phyloP scores from a whole-genome alignment of 1,140 invertebrate genomes.

The Aporrectodea caliginosa region DNA sequence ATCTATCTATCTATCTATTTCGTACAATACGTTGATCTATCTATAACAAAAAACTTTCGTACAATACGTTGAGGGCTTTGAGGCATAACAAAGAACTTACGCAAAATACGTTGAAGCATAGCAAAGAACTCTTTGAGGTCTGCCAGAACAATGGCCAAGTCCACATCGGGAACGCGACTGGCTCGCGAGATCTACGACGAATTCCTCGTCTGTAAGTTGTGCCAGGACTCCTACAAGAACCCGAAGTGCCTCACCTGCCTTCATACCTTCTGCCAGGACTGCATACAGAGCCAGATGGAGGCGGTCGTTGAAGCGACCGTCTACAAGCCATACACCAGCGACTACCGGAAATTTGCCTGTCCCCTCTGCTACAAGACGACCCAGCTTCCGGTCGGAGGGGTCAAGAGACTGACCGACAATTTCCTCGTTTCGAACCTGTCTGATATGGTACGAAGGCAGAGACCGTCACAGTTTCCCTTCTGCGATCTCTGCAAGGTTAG shows the following conservation, averaged over 20 bases:
- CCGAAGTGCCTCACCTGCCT: conserved; percentile 84
- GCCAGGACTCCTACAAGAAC: conserved; percentile 52
- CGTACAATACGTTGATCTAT: too few relatives aligned
- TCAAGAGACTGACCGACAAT: conserved; percentile 53
- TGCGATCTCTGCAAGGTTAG: conserved; percentile 55
- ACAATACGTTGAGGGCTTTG: too few relatives aligned
- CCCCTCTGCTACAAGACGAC: conserved; percentile 54
- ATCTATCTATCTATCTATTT: too few relatives aligned
- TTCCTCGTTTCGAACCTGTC: conserved; percentile 53
- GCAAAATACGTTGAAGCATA: too few relatives aligned
- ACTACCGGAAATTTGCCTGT: conserved; percentile 54
- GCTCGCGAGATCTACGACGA: conserved; percentile 56
- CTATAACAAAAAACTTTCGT: too few relatives aligned
- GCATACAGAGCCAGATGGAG: conserved; percentile 57
- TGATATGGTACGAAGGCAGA: conserved; percentile 50
- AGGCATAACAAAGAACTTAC: too few relatives aligned
- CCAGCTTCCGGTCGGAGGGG: conserved; percentile 51
- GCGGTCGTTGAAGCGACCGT: conserved; percentile 51
- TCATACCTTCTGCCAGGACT: conserved; percentile 86
- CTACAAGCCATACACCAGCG: conserved; percentile 56
- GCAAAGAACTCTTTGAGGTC: too few relatives aligned
- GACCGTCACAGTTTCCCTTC: conserved; percentile 53
- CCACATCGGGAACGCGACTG: conserved; percentile 32
- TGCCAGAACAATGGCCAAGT: conserved; percentile 46
- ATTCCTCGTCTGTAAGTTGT: conserved; percentile 57